These are phyloP conservation scores for Chelidonichthys spinosus DNA, from an alignment of 2,797 vertebrate species.

Conservation along the genomic window DNA sequence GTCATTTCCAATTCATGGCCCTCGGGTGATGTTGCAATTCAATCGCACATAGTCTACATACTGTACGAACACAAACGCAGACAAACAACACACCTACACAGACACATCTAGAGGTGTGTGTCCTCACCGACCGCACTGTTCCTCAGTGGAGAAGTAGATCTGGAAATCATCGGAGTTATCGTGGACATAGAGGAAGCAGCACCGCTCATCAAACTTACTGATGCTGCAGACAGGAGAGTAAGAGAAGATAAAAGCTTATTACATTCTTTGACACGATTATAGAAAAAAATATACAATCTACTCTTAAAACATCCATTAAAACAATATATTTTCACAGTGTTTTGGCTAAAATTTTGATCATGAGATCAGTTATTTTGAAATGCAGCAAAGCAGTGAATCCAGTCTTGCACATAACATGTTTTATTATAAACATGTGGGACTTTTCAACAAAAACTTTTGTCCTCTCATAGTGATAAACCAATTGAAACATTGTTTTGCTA, in stretches of 20 bases:
- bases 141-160: constrained; percentile 97
- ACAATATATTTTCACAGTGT: not conserved
- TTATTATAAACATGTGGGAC: not conserved
- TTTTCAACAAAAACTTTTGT: not conserved
- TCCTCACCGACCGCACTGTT: constrained; percentile 92
- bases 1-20: not conserved
- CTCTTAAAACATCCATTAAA: not conserved
- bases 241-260: not conserved
- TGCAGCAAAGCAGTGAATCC: not conserved
- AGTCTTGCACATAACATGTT: not conserved
- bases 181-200: constrained; percentile 96
- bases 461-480: not conserved
- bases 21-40: not conserved
- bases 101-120: constrained; percentile 68
- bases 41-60: not conserved
- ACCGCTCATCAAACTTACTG: constrained; percentile 96
- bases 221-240: constrained; percentile 80
- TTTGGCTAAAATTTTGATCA: not conserved
- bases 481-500: not conserved
- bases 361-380: not conserved
- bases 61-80: constrained; percentile 29
- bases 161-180: constrained; percentile 98
- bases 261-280: not conserved
- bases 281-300: not conserved
- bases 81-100: constrained; percentile 70